Conservation (phyloP, 2,113 vertebrate genomes). For the Phoenicopterus ruber region DNA sequence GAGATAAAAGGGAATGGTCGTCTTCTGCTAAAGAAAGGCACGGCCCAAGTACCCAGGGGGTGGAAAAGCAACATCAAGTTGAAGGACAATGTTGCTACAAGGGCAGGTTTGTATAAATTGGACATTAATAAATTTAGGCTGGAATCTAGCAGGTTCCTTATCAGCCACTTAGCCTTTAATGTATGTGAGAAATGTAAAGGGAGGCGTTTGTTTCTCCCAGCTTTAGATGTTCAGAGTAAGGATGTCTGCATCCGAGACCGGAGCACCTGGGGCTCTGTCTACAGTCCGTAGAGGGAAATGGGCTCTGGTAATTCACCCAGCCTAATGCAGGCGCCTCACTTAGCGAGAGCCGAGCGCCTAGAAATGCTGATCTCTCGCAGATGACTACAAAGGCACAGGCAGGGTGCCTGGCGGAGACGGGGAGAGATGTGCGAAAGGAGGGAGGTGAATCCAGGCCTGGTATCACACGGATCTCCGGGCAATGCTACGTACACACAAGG, state of each 20-base stretch:
- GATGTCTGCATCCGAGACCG: not conserved
- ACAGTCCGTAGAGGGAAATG: not conserved
- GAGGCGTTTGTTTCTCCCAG: not conserved
- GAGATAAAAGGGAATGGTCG: not conserved
- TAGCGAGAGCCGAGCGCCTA: fast-evolving
- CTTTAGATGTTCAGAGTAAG: not conserved
- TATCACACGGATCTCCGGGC: not conserved
- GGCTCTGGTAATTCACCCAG: not conserved
- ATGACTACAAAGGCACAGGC: not conserved
- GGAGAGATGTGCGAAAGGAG: fast-evolving
- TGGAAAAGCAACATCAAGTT: not conserved
- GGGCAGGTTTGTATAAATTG: not conserved
- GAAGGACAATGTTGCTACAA: not conserved
- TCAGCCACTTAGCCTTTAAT: not conserved
- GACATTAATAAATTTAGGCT: not conserved
- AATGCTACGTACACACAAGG: not conserved
- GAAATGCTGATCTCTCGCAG: not conserved
- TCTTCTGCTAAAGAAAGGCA: not conserved
- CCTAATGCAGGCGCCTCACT: not conserved
- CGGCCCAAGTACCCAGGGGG: not conserved
- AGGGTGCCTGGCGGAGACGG: not conserved
- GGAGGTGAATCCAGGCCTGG: not conserved
- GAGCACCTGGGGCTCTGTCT: conserved; percentile 36
- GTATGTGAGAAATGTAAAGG: not conserved
- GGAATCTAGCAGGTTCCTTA: not conserved